A percentile compares a stretch with the other conserved stretches of the same genome.
Conservation (phyloP, 2,888 invertebrate species). For the Sympetrum striolatum region DNA sequence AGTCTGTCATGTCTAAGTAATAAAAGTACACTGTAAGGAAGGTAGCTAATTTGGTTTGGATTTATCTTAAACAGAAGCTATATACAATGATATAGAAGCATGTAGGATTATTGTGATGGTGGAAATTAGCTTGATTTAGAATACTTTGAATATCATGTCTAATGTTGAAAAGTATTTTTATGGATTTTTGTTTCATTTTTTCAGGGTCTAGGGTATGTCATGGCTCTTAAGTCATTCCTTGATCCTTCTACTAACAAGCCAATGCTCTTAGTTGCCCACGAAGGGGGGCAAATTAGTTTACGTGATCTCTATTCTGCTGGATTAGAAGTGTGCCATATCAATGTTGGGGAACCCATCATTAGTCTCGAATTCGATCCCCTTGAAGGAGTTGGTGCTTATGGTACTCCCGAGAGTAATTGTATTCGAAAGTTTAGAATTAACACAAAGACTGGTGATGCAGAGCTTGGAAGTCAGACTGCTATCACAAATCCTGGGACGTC, state of each 20-base stretch:
- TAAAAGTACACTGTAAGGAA: no score
- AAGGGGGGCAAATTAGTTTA: slow-evolving; percentile 73
- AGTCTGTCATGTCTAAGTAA: no score
- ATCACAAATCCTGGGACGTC: slow-evolving; percentile 79
- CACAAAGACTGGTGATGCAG: slow-evolving; percentile 53
- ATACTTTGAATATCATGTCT: no score
- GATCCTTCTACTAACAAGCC: slow-evolving; percentile 61
- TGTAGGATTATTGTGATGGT: no score
- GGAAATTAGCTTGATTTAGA: no score
- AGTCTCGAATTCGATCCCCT: slow-evolving; percentile 74
- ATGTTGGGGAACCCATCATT: slow-evolving; percentile 71
- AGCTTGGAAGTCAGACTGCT: slow-evolving; percentile 62
- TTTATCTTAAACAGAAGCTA: no score
- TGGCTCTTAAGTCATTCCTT: slow-evolving; percentile 68
- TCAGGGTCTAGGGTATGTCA: slow-evolving; percentile 67
- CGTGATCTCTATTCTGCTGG: slow-evolving; percentile 74
- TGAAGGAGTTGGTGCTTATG: slow-evolving; percentile 72
- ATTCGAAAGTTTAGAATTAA: slow-evolving; percentile 55
- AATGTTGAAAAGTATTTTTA: no score
- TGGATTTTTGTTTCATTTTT: slow-evolving; percentile 25
- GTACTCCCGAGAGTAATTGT: slow-evolving; percentile 61
- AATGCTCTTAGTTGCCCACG: slow-evolving; percentile 72
- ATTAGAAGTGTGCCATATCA: slow-evolving; percentile 65
- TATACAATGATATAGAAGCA: no score
- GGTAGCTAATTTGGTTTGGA: no score